A percentile compares a stretch with the other conserved stretches of the same genome.
phyloP scores from a whole-genome alignment of 1,140 invertebrate genomes.

The Drosophila arawakana region DNA sequence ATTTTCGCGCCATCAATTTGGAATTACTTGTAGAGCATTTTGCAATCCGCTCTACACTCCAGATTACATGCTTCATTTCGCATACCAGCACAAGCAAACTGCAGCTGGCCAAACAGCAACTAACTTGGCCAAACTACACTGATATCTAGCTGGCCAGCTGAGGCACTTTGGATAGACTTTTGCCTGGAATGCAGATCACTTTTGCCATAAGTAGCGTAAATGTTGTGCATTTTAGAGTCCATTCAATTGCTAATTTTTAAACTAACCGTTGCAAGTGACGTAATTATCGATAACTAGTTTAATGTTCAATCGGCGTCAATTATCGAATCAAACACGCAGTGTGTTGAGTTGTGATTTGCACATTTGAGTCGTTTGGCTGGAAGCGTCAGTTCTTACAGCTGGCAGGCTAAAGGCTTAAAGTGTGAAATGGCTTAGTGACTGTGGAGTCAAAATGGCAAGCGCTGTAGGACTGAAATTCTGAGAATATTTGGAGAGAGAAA shows the following conservation, averaged over 20 bases:
- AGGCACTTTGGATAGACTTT: not conserved
- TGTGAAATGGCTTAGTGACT: not conserved
- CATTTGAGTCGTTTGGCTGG: not conserved
- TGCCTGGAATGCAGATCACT: constrained; percentile 52
- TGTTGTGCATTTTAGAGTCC: constrained; percentile 67
- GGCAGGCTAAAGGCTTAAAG: not conserved
- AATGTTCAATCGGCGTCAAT: constrained; percentile 20
- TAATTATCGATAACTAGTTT: constrained; percentile 70
- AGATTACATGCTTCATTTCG: constrained; percentile 78
- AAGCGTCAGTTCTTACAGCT: not conserved
- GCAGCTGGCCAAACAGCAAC: constrained; percentile 36
- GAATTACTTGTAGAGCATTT: constrained; percentile 66
- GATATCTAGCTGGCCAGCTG: constrained; percentile 23
- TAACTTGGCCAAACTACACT: constrained; percentile 14
- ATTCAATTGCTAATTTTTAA: constrained; percentile 17
- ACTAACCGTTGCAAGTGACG: constrained; percentile 44
- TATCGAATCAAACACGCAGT: constrained; percentile 4
- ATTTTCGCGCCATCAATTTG: constrained; percentile 80
- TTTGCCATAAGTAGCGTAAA: constrained; percentile 77
- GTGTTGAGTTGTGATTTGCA: not conserved
- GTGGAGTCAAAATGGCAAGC: no score
- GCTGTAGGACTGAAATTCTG: no score
- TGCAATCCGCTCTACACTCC: constrained; percentile 40
- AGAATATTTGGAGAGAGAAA: no score
- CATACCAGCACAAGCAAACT: constrained; percentile 31